A percentile compares a stretch with the other conserved stretches of the same genome.
phyloP scores from a whole-genome alignment of 2,888 invertebrate species.

The Pollenia amentaria region DNA sequence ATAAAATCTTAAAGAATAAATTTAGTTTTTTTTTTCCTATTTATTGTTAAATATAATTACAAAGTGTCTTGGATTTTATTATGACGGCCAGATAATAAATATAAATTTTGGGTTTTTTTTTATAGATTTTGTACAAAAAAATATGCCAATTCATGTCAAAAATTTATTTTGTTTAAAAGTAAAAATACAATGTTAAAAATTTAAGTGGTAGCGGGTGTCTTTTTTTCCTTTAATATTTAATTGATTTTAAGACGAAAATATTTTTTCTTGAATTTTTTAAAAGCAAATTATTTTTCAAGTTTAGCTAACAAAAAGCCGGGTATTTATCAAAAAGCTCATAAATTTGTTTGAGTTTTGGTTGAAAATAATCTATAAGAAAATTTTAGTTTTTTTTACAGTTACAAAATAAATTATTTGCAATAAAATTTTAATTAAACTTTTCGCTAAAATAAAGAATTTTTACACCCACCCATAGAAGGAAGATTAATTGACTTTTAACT shows the following conservation, averaged over 20 bases:
- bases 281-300: constrained; percentile 37
- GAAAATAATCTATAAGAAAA: too few relatives aligned
- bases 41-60: constrained; percentile 64
- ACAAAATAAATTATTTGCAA: constrained; percentile 36
- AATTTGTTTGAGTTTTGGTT: background rate
- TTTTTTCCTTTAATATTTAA: constrained; percentile 30
- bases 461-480: constrained; percentile 56
- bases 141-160: constrained; percentile 64
- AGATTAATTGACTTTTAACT: constrained; percentile 51
- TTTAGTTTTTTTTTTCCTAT: constrained; percentile 43
- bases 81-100: constrained; percentile 53
- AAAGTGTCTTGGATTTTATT: constrained; percentile 62
- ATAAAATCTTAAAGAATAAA: constrained; percentile 43
- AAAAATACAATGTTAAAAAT: background rate
- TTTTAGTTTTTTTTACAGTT: background rate
- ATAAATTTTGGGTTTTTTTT: background rate
- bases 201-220: constrained; percentile 62
- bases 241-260: constrained; percentile 19
- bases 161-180: background rate
- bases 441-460: constrained; percentile 24
- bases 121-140: constrained; percentile 2
- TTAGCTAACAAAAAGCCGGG: background rate
- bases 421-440: constrained; percentile 68
- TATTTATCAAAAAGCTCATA: constrained; percentile 30
- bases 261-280: constrained; percentile 11